Base-by-base conservation (phyloP, 2,888 invertebrate species). In the Spatulosminthurus flaviceps region DNA sequence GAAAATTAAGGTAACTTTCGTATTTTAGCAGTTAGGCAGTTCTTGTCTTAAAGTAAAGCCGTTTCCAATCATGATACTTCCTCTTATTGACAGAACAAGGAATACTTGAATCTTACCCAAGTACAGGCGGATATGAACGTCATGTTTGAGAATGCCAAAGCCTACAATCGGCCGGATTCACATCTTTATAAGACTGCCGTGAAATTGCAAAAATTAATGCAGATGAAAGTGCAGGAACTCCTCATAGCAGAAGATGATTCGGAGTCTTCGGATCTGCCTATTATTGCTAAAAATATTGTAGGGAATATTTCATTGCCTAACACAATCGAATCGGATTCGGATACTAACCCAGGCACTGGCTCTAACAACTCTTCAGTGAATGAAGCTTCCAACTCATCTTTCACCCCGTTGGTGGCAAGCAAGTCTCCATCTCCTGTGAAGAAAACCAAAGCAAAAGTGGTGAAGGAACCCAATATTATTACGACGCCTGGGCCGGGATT, bases 111-210 rank as follows among this genome's bases (percentile, higher is more conserved):
- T 16, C 90, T 97, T 0, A 93, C 93, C 34, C 95, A 97, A 87
- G 92, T 98, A 64, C 95, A 96, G 0, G 93, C 93, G 0, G 98
- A 99, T 87, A 91, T 99, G 90, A 96, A 96, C 87, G 92, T 97
- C 72, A 96, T 98, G 93, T 95, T 98, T 88, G 96, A 97, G 87
- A 99, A 99, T 88, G 98, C 98, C 16, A 95, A 94, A 87, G 92
- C 93, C 86, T 96, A 96, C 87, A 96, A 95, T 88, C 89, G 93
- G 67, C 91, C 93, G 72, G 92, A 93, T 61, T 94, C 95, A 64
- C 91, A 92, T 85, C 90, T 95, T 19, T 95, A 94, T 87, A 94
- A 94, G 88, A 93, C 93, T 88, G 95, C 96, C 70, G 92, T 93
- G 0, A 93, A 93, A 86, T 89, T 97, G 86, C 93, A 95, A 85